These are phyloP conservation scores for Odontamblyopus lacepedii DNA, from an alignment of 2,797 vertebrate species.

Conservation along the genomic window DNA sequence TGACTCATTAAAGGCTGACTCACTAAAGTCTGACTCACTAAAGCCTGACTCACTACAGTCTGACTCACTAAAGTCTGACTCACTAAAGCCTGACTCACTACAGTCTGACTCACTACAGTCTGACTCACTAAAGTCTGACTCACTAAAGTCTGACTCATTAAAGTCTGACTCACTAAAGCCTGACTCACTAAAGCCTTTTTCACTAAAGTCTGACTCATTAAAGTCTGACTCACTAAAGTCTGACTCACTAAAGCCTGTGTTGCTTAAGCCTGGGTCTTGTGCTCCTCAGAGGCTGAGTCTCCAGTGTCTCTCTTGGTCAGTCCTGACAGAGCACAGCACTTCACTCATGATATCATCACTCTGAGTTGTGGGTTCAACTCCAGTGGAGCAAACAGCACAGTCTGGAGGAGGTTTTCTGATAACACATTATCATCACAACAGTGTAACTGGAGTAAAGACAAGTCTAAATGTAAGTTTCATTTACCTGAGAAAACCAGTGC, in stretches of 20 bases:
- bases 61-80: no score
- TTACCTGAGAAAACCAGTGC: neutral
- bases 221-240: no score
- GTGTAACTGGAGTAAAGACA: no score
- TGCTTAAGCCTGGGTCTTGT: neutral
- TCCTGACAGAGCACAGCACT: slow-evolving; percentile 44
- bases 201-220: no score
- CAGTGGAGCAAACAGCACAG: neutral
- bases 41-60: neutral
- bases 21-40: no score
- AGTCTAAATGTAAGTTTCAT: neutral
- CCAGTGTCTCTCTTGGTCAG: slow-evolving; percentile 34
- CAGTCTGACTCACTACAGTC: neutral
- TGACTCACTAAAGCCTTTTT: neutral
- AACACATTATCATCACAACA: neutral
- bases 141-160: no score
- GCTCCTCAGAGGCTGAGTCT: slow-evolving; percentile 12
- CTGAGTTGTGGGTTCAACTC: slow-evolving; percentile 39
- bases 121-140: no score
- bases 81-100: no score
- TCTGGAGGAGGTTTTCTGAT: neutral
- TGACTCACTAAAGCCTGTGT: neutral
- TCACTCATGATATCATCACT: slow-evolving; percentile 20
- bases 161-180: neutral
- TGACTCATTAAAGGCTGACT: no score